These are phyloP conservation scores for Drosophila sturtevanti DNA, from an alignment of 1,140 invertebrate genomes.

Conservation along the genomic window DNA sequence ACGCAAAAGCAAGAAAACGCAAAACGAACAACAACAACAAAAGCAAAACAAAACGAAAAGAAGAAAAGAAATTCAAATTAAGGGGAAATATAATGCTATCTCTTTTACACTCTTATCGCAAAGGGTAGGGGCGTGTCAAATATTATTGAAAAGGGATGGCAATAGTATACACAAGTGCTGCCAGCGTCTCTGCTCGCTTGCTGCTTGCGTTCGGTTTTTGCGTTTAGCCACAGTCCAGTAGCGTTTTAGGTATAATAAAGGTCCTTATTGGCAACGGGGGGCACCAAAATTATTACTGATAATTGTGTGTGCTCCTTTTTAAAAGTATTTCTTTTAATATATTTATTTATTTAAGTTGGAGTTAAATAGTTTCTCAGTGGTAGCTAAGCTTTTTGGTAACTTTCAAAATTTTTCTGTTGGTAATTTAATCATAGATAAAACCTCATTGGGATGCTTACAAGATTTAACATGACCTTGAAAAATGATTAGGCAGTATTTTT, in stretches of 20 bases:
- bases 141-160: slow-evolving; percentile 18
- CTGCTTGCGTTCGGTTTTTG: background rate
- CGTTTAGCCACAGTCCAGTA: slow-evolving; percentile 27
- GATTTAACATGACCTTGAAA: background rate
- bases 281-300: background rate
- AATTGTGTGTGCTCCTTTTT: too few relatives aligned
- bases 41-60: background rate
- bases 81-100: slow-evolving; percentile 1
- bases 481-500: background rate
- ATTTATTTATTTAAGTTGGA: too few relatives aligned
- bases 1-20: slow-evolving; percentile 1
- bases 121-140: slow-evolving; percentile 40
- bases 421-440: too few relatives aligned
- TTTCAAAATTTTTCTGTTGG: too few relatives aligned
- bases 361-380: too few relatives aligned
- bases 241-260: background rate
- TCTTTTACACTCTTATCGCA: background rate
- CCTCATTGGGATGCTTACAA: too few relatives aligned
- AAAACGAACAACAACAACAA: background rate
- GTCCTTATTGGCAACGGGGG: background rate
- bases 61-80: background rate
- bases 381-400: too few relatives aligned
- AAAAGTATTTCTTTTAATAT: too few relatives aligned
- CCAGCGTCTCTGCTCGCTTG: background rate
- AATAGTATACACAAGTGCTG: background rate